Conservation (phyloP, 2,113 vertebrate genomes). For the Caranx melampygus region DNA sequence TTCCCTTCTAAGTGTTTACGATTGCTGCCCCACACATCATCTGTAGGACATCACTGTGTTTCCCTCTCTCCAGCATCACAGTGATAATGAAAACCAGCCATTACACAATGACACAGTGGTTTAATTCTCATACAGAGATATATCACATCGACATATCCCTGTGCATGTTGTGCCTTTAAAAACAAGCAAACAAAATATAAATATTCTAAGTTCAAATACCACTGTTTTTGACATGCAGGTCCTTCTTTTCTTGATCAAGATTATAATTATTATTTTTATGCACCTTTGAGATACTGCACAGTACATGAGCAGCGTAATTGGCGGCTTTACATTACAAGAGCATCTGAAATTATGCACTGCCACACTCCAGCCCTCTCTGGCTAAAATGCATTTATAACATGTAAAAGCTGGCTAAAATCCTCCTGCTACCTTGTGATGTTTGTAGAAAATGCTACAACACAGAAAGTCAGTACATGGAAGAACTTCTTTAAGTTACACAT, state of each 20-base stretch:
- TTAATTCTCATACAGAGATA: slow-evolving; percentile 40
- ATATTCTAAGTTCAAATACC: slow-evolving; percentile 12
- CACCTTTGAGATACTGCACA: not conserved
- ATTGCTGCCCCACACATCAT: slow-evolving; percentile 15
- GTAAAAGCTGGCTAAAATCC: not conserved
- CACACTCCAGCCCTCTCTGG: not conserved
- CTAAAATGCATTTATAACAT: not conserved
- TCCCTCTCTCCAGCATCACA: slow-evolving; percentile 57
- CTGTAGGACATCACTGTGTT: slow-evolving; percentile 27
- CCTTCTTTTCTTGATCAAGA: not conserved
- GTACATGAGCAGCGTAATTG: not conserved
- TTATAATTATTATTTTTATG: not conserved
- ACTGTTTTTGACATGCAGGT: slow-evolving; percentile 39
- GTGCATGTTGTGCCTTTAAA: slow-evolving; percentile 38
- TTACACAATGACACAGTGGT: slow-evolving; percentile 34
- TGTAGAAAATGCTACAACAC: not conserved
- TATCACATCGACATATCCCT: not conserved
- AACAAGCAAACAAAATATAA: slow-evolving; percentile 25
- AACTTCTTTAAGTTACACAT: not conserved
- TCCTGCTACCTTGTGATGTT: slow-evolving; percentile 3
- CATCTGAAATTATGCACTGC: slow-evolving; percentile 11
- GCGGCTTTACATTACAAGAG: not conserved
- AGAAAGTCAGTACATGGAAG: not conserved
- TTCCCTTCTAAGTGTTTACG: not conserved
- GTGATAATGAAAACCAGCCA: slow-evolving; percentile 65